Evolutionary conservation across 2,888 invertebrate species (phyloP).

Genomic region (Calameuta filiformis): DNA sequence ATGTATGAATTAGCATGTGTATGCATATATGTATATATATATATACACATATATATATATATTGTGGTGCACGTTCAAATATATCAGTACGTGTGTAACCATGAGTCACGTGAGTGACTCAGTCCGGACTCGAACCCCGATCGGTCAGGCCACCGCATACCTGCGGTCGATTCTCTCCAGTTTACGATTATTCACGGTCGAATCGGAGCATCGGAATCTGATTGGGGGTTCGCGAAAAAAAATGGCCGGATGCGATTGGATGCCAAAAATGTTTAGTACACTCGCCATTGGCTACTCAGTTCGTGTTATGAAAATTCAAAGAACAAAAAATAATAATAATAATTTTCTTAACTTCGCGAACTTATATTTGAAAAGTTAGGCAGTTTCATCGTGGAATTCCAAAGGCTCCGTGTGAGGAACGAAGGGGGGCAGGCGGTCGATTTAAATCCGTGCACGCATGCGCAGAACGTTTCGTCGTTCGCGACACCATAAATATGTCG

Average conservation of each 20-base stretch:
- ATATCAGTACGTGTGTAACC: background rate
- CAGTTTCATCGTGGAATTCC: background rate
- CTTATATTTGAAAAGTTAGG: background rate
- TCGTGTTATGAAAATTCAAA: background rate
- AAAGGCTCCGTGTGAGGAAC: background rate
- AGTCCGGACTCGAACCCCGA: conserved; percentile 28
- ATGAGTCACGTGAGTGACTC: conserved; percentile 22
- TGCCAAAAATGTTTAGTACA: background rate
- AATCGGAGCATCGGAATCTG: conserved; percentile 29
- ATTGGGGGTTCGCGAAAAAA: background rate
- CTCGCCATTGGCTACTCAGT: background rate
- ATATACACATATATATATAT: conserved; percentile 1
- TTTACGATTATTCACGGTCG: conserved; percentile 39
- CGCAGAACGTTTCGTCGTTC: conserved; percentile 23
- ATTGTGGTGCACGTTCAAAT: background rate
- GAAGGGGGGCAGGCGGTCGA: conserved; percentile 14
- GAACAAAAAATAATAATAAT: background rate
- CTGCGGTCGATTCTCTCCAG: conserved; percentile 44
- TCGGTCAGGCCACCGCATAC: conserved; percentile 40
- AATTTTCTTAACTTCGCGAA: background rate
- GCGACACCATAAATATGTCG: conserved; percentile 43
- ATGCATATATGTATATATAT: background rate
- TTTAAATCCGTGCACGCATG: conserved; percentile 34
- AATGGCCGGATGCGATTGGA: background rate
- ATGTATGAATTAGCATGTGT: background rate